Evolutionary conservation across 2,113 vertebrate genomes (phyloP).

Genomic region (Rhinopomastus cyanomelas): DNA sequence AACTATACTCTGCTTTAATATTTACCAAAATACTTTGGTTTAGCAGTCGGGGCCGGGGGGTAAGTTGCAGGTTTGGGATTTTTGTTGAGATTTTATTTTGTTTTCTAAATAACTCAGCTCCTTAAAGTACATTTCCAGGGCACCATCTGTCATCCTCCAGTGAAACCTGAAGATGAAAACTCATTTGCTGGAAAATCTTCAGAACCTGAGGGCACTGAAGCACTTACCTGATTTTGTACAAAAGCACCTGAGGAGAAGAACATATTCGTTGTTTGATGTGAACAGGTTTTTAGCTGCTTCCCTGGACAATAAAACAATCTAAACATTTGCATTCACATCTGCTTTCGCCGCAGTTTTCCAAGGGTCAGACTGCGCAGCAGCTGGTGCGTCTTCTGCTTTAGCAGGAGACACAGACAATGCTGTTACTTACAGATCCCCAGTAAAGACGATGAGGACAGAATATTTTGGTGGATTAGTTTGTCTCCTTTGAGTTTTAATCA

Average conservation of each 20-base stretch:
- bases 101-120: background rate
- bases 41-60: background rate
- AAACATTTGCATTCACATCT: background rate
- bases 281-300: background rate
- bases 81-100: background rate
- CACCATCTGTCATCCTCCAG: background rate
- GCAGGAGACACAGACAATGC: background rate
- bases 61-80: background rate
- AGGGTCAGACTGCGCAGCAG: background rate
- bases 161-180: background rate
- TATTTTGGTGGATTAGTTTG: background rate
- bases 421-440: background rate
- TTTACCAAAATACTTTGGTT: background rate
- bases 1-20: background rate
- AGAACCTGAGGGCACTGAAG: background rate
- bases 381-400: background rate
- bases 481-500: background rate
- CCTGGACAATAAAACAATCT: background rate
- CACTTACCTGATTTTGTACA: background rate
- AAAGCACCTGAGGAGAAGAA: background rate
- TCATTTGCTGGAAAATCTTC: background rate
- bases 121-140: background rate
- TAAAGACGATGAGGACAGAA: background rate
- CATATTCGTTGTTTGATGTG: background rate
- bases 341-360: background rate